phyloP scores from a whole-genome alignment of 2,113 vertebrate genomes.

The Chaetodon trifascialis region DNA sequence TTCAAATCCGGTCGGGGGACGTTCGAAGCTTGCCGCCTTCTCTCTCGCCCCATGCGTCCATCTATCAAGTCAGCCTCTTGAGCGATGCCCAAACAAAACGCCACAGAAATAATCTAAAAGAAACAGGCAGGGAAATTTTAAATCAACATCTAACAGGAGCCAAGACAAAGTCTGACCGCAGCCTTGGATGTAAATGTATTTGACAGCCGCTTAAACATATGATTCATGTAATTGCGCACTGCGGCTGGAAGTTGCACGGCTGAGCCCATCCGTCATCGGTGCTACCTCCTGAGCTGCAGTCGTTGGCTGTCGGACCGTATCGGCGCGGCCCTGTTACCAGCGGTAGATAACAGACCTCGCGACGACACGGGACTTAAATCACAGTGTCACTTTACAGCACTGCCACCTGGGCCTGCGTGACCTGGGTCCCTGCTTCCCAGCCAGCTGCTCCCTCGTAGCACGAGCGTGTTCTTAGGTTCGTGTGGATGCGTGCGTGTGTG shows the following conservation, averaged over 20 bases:
- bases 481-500: conserved; percentile 2
- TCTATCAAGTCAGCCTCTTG: neutral
- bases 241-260: conserved; percentile 27
- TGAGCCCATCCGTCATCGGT: conserved; percentile 61
- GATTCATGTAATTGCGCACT: conserved; percentile 51
- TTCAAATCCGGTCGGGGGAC: neutral
- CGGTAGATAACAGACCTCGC: conserved; percentile 73
- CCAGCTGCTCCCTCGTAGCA: conserved; percentile 39
- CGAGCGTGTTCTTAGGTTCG: neutral
- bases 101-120: neutral
- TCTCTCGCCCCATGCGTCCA: conserved; percentile 12
- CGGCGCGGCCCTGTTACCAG: conserved; percentile 60
- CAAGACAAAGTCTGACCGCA: neutral
- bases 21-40: neutral
- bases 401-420: conserved; percentile 67
- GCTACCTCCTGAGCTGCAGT: conserved; percentile 62
- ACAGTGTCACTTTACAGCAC: conserved; percentile 76
- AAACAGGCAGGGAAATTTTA: neutral
- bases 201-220: conserved; percentile 51
- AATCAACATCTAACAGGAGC: conserved; percentile 3
- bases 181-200: conserved; percentile 14
- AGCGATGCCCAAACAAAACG: neutral
- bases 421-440: conserved; percentile 42
- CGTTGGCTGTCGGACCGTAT: conserved; percentile 63
- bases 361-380: conserved; percentile 78